Base-by-base conservation (phyloP, 2,797 vertebrate genomes). In the Champsocephalus esox region DNA sequence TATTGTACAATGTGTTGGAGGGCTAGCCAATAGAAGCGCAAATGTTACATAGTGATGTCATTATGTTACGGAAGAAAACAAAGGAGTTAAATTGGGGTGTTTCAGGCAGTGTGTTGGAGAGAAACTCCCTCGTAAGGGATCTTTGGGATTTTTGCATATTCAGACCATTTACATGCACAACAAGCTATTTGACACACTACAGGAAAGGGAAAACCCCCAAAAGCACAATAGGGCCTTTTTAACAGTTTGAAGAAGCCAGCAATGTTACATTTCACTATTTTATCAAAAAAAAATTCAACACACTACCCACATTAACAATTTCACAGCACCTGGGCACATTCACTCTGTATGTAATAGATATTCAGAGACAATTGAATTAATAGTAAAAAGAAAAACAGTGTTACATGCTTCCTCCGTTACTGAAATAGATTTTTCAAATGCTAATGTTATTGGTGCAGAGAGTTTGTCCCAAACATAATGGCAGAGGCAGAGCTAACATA, bases 361-460 rank as follows among this genome's bases (percentile, higher is more conserved):
- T 57, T 58, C 65, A 60, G 21, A 44, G 51, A 57, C 62, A 80
- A 73, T 48, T 52, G 3, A 45, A 81, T 75, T 61, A 13, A 70
- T 1, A 24, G 21, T 41, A 44, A 12, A 4, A 56, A 12, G 63
- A 60, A 12, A 51, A 63, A 77, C 17, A 55, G 24, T 44, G 49
- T 59, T 41, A 73, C 62, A 55, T 58, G 19, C 38, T 67, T 79
- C 72, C 41, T 60, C 34, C 4, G 0, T 21, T 19, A 13, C 59
- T 44, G 49, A 71, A 75, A 83, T 55, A 24, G 48, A 80, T 86
- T 75, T 70, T 70, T 24, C 52, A 80, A 74, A 78, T 75, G 49
- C 38, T 0, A 12, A 49, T 74, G 63, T 66, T 57, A 21, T 52
- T 59, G 52, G 32, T 70, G 43, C 71, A 62, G 59, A 82, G 73